A percentile compares a stretch with the other conserved stretches of the same genome.
These are phyloP conservation scores for Crotalus horridus DNA, from an alignment of 2,113 vertebrate species.

Conservation along the genomic window DNA sequence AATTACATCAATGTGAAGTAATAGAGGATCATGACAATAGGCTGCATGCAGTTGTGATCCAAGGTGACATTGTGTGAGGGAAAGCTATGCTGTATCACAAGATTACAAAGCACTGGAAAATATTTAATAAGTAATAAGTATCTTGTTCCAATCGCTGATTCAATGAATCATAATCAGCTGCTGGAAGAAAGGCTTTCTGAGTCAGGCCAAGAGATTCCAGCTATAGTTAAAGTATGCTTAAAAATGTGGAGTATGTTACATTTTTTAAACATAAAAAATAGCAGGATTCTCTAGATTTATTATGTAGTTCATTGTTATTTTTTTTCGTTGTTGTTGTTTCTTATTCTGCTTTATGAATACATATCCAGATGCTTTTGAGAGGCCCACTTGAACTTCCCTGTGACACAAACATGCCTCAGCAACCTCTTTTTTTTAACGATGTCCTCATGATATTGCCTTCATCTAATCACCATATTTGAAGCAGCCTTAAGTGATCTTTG, in stretches of 20 bases:
- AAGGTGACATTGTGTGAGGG: constrained; percentile 2
- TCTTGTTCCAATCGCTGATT: constrained; percentile 2
- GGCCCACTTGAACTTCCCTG: not conserved
- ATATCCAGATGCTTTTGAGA: not conserved
- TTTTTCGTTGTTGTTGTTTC: not conserved
- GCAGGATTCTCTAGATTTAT: not conserved
- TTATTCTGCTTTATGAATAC: not conserved
- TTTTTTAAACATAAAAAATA: not conserved
- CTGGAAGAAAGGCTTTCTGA: not conserved
- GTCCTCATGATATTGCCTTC: not conserved
- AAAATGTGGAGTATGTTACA: not conserved
- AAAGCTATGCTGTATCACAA: not conserved
- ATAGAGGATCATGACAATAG: not conserved
- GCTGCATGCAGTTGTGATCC: not conserved
- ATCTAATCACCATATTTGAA: not conserved
- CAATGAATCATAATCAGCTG: not conserved
- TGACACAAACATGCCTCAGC: not conserved
- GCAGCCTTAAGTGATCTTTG: not conserved
- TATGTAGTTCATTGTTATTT: not conserved
- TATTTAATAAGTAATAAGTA: constrained; percentile 6
- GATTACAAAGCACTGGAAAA: not conserved
- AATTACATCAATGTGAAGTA: not conserved
- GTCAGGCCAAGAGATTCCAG: not conserved
- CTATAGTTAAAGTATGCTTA: not conserved
- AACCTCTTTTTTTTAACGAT: not conserved